Conservation (phyloP, 2,888 invertebrate genomes). For the Ectobius pallidus region DNA sequence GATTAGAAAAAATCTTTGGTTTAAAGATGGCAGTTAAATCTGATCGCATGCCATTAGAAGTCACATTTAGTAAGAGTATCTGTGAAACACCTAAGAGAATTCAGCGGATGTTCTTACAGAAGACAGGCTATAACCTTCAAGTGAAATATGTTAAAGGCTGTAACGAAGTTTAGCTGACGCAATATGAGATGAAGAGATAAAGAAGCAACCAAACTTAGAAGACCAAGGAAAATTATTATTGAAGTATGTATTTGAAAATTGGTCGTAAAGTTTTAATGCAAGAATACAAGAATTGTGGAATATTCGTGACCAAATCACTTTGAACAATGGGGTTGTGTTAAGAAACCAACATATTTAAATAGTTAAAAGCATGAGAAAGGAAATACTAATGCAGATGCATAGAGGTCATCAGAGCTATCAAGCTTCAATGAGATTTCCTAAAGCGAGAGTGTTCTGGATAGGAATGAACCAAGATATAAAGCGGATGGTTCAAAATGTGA, state of each 20-base stretch:
- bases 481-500: neutral
- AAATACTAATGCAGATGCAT: neutral
- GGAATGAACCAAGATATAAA: neutral
- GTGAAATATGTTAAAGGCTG: neutral
- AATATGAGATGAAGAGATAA: neutral
- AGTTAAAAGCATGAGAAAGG: neutral
- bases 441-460: neutral
- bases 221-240: neutral
- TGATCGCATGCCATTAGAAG: neutral
- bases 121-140: neutral
- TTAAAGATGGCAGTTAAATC: too few species aligned
- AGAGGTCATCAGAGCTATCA: neutral
- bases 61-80: neutral
- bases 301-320: neutral
- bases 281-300: neutral
- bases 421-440: neutral
- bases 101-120: neutral
- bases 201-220: neutral
- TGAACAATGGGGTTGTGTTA: neutral
- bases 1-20: too few species aligned
- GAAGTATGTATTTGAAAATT: neutral
- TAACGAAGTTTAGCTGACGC: neutral
- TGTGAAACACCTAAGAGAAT: neutral
- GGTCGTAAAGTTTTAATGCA: neutral
- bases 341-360: neutral